phyloP scores from a whole-genome alignment of 2,797 vertebrate species.

The Tinamus major region DNA sequence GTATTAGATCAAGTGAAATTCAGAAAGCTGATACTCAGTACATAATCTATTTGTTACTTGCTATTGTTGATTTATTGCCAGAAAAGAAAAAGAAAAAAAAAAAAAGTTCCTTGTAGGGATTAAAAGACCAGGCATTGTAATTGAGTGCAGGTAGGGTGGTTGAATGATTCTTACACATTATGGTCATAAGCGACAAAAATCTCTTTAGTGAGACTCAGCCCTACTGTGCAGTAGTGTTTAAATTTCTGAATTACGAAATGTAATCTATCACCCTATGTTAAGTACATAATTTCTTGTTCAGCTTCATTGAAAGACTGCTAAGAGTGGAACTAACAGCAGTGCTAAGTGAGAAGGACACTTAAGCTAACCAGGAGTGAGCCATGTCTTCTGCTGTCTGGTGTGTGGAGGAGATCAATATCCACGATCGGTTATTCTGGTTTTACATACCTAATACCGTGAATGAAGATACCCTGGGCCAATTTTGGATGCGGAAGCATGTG shows the following conservation, averaged over 20 bases:
- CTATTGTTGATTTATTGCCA: background rate
- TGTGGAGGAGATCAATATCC: background rate
- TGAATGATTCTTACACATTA: background rate
- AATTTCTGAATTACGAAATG: background rate
- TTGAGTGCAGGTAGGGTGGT: background rate
- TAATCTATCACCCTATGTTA: background rate
- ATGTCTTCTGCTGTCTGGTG: background rate
- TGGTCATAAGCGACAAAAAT: background rate
- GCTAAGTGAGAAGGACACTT: background rate
- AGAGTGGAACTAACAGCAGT: background rate
- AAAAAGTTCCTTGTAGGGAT: background rate
- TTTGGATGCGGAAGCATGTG: background rate
- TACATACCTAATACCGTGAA: background rate
- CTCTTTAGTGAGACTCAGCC: background rate
- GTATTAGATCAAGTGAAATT: background rate
- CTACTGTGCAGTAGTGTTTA: background rate
- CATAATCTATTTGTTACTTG: background rate
- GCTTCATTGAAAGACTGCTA: background rate
- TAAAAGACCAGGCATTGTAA: background rate
- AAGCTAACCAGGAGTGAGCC: accelerated
- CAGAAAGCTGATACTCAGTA: background rate
- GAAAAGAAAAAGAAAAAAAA: background rate
- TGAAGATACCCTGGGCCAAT: background rate
- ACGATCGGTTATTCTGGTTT: background rate
- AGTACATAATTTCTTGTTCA: background rate